Evolutionary conservation across 2,888 invertebrate genomes (phyloP).

Genomic region (Phaedon cochleariae): DNA sequence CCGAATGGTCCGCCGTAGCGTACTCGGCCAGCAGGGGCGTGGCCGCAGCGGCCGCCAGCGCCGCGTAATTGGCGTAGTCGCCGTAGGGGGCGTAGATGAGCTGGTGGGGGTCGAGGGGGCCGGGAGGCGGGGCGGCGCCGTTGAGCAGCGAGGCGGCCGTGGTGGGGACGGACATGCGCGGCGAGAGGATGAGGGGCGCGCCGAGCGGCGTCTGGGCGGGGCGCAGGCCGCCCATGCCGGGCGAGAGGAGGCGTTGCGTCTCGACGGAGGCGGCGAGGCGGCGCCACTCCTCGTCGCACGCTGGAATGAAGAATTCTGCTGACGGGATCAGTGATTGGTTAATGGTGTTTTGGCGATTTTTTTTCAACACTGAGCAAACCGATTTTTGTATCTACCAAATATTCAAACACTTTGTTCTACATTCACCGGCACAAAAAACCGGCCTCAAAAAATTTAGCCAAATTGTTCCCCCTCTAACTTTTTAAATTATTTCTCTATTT

Average conservation of each 20-base stretch:
- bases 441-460: no score
- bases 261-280: conserved; percentile 82
- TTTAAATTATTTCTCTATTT: no score
- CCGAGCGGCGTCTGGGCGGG: conserved; percentile 81
- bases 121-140: conserved; percentile 73
- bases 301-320: conserved; percentile 43
- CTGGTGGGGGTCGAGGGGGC: conserved; percentile 70
- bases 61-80: conserved; percentile 91
- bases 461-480: no score
- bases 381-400: no score
- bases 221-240: conserved; percentile 71
- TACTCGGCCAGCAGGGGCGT: conserved; percentile 86
- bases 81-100: conserved; percentile 90
- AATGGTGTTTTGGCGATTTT: no score
- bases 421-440: no score
- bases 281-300: conserved; percentile 82
- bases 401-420: no score
- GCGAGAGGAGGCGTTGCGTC: conserved; percentile 77
- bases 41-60: conserved; percentile 70
- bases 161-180: conserved; percentile 85
- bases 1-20: conserved; percentile 89
- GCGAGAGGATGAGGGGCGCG: conserved; percentile 91
- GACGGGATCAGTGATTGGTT: neutral
- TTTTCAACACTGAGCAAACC: no score
- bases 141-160: conserved; percentile 76